phyloP scores from a whole-genome alignment of 2,113 vertebrate genomes.

The Dasyprocta punctata region DNA sequence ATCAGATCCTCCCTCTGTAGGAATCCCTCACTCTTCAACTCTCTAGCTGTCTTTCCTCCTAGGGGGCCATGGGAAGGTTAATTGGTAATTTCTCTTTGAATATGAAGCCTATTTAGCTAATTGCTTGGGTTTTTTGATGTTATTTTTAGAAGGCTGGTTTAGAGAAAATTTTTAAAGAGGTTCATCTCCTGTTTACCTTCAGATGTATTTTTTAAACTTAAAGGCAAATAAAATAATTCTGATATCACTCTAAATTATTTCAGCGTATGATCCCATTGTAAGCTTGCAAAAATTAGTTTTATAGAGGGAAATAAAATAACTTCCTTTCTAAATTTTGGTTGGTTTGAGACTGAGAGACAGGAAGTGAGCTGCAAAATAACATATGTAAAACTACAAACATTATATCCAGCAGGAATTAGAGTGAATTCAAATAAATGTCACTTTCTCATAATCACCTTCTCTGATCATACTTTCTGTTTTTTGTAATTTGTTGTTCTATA shows the following conservation, averaged over 20 bases:
- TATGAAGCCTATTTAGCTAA: conserved; percentile 76
- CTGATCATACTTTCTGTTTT: background rate
- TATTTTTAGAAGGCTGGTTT: conserved; percentile 74
- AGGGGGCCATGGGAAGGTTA: conserved; percentile 70
- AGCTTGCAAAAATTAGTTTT: conserved; percentile 21
- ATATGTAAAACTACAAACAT: conserved; percentile 33
- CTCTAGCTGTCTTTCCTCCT: conserved; percentile 57
- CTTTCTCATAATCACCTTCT: background rate
- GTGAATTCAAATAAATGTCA: conserved; percentile 28
- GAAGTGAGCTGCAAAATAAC: conserved; percentile 21
- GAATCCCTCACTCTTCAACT: conserved; percentile 63
- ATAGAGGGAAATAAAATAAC: background rate
- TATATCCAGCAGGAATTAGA: conserved; percentile 18
- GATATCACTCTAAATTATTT: conserved; percentile 61
- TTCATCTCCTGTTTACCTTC: conserved; percentile 43
- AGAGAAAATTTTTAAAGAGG: conserved; percentile 32
- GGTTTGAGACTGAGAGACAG: conserved; percentile 19
- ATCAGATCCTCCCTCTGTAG: conserved; percentile 54
- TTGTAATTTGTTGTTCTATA: background rate
- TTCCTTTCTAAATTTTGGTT: conserved; percentile 17
- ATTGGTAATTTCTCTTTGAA: conserved; percentile 80
- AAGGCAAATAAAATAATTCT: conserved; percentile 56
- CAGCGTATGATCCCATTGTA: background rate
- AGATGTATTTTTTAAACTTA: conserved; percentile 61
- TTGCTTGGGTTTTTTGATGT: conserved; percentile 72